A percentile compares a stretch with the other conserved stretches of the same genome.
These are phyloP conservation scores for Portunus trituberculatus DNA, from an alignment of 1,140 invertebrate species.

Conservation along the genomic window DNA sequence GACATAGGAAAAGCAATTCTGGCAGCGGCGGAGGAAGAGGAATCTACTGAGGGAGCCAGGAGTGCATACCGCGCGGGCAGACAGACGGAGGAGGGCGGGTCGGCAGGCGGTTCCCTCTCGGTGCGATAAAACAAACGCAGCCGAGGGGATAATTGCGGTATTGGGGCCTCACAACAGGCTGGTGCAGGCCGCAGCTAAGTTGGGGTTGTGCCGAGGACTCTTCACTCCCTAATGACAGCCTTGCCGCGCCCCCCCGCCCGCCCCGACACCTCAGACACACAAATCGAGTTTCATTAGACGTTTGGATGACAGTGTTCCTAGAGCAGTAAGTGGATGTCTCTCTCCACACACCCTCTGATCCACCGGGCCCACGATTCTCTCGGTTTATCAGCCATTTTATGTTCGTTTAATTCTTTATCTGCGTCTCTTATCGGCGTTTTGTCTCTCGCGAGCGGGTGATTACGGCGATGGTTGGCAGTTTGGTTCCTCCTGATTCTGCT, in stretches of 20 bases:
- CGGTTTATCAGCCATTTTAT: conserved; percentile 22
- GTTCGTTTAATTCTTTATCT: conserved; percentile 13
- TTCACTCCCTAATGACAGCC: not conserved
- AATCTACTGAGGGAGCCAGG: no score
- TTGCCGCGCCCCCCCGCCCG: not conserved
- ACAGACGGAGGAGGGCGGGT: not conserved
- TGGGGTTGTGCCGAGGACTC: not conserved
- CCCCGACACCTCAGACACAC: conserved; percentile 1
- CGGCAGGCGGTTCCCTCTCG: not conserved
- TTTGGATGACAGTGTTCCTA: not conserved
- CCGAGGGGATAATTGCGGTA: not conserved
- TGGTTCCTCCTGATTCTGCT: not conserved
- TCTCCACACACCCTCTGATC: not conserved
- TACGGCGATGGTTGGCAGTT: not conserved
- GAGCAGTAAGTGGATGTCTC: not conserved
- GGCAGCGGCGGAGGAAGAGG: no score
- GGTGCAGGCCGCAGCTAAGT: not conserved
- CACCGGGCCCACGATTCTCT: not conserved
- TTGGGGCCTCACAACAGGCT: not conserved
- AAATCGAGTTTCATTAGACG: not conserved
- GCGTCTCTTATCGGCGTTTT: conserved; percentile 10
- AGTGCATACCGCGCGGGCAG: no score
- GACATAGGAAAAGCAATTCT: no score
- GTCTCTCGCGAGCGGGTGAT: not conserved
- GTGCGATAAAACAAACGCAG: conserved; percentile 12